Conservation (phyloP, 1,140 invertebrate species). For the Ptiloglossa arizonensis region DNA sequence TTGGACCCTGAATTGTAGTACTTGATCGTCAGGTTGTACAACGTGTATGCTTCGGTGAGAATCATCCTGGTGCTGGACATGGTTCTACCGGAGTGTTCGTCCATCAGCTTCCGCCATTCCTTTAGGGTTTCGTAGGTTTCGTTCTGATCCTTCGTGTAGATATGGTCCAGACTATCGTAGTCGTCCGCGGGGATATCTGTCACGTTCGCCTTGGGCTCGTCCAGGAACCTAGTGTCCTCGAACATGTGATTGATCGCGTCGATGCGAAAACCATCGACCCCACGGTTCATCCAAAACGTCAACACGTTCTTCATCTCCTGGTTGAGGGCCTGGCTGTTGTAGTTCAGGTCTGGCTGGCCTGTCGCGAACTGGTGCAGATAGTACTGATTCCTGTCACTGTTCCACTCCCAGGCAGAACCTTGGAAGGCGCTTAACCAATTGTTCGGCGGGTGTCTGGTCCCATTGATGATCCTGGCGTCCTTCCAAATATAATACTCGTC, state of each 20-base stretch:
- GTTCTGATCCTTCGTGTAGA: slow-evolving; percentile 72
- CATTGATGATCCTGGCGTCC: slow-evolving; percentile 72
- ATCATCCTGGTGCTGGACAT: slow-evolving; percentile 77
- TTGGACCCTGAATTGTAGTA: slow-evolving; percentile 85
- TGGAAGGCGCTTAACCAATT: slow-evolving; percentile 79
- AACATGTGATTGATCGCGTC: slow-evolving; percentile 83
- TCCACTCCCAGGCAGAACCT: slow-evolving; percentile 84
- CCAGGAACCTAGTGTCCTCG: slow-evolving; percentile 75
- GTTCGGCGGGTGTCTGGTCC: slow-evolving; percentile 64
- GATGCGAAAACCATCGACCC: slow-evolving; percentile 88
- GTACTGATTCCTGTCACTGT: slow-evolving; percentile 81
- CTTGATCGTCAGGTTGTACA: slow-evolving; percentile 81
- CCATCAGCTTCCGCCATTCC: slow-evolving; percentile 67
- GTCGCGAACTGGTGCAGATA: slow-evolving; percentile 85
- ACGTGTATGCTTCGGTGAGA: slow-evolving; percentile 85
- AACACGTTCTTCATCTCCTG: slow-evolving; percentile 84
- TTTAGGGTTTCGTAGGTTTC: slow-evolving; percentile 76
- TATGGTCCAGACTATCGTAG: slow-evolving; percentile 70
- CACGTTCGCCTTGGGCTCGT: slow-evolving; percentile 71
- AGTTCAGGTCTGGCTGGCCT: slow-evolving; percentile 88
- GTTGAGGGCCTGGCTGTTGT: slow-evolving; percentile 82
- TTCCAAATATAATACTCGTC: slow-evolving; percentile 88
- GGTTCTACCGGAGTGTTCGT: slow-evolving; percentile 38
- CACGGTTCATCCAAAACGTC: slow-evolving; percentile 86
- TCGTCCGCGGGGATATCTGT: slow-evolving; percentile 58